A percentile compares a stretch with the other conserved stretches of the same genome.
Conservation (phyloP, 2,888 invertebrate genomes). For the Marronus borbonicus region DNA sequence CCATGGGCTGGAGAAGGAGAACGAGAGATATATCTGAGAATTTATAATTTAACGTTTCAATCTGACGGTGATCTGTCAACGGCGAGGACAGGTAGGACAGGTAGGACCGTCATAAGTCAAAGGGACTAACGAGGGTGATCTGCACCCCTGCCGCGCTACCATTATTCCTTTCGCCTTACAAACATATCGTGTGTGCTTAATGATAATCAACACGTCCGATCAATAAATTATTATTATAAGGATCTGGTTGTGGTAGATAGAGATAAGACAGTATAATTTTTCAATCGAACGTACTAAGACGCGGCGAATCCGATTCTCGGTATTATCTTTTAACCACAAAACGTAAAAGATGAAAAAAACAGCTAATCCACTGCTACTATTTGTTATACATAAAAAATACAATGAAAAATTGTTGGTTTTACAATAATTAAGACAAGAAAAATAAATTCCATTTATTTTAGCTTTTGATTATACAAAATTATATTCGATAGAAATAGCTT, state of each 20-base stretch:
- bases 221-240: conserved; percentile 46
- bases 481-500: too few relatives aligned
- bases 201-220: conserved; percentile 46
- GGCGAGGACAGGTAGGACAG: conserved; percentile 52
- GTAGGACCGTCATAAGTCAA: conserved; percentile 54
- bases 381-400: too few relatives aligned
- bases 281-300: conserved; percentile 25
- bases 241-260: conserved; percentile 22
- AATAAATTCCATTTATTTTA: too few relatives aligned
- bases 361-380: too few relatives aligned
- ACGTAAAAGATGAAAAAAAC: neutral
- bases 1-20: conserved; percentile 11
- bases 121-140: conserved; percentile 53
- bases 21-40: conserved; percentile 43
- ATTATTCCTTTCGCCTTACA: conserved; percentile 43
- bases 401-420: too few relatives aligned
- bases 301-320: conserved; percentile 7
- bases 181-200: conserved; percentile 44
- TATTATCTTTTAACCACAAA: conserved; percentile 15
- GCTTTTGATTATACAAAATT: too few relatives aligned
- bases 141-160: conserved; percentile 50
- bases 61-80: conserved; percentile 53
- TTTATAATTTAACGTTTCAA: conserved; percentile 52
- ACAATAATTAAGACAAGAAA: too few relatives aligned
- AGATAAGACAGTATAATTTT: conserved; percentile 44